Evolutionary conservation across 1,140 invertebrate genomes (phyloP).

Genomic region (Drosophila ercepeae): DNA sequence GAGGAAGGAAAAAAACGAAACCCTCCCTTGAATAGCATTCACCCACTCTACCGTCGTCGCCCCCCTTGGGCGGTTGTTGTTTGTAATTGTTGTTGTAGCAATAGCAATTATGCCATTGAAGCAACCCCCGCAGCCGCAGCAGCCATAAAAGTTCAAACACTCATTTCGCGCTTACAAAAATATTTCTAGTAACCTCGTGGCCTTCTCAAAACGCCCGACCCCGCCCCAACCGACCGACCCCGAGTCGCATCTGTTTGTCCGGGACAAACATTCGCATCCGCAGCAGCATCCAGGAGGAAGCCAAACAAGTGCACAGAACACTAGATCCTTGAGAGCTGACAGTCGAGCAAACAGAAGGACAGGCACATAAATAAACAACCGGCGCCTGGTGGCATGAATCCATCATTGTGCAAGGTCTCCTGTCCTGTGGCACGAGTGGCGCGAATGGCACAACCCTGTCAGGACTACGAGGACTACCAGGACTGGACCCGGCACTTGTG

Average conservation of each 20-base stretch:
- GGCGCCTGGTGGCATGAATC: slow-evolving; percentile 46
- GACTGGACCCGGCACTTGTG: slow-evolving; percentile 33
- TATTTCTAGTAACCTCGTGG: slow-evolving; percentile 48
- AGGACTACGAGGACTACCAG: no score
- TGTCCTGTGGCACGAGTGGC: no score
- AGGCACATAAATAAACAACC: slow-evolving; percentile 73
- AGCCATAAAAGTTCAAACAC: slow-evolving; percentile 83
- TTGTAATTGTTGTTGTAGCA: slow-evolving; percentile 79
- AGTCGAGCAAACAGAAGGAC: slow-evolving; percentile 62
- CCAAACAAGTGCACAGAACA: slow-evolving; percentile 34
- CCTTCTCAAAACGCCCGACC: slow-evolving; percentile 6
- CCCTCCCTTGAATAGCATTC: slow-evolving; percentile 17
- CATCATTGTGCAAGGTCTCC: slow-evolving; percentile 19
- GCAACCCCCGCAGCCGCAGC: slow-evolving; percentile 42
- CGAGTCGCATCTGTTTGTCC: slow-evolving; percentile 49
- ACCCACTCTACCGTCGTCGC: not conserved
- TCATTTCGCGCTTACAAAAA: slow-evolving; percentile 81
- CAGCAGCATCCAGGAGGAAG: slow-evolving; percentile 28
- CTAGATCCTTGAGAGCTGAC: slow-evolving; percentile 61
- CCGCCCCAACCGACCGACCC: not conserved
- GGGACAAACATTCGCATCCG: slow-evolving; percentile 54
- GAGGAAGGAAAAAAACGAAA: not conserved
- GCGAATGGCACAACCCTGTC: no score
- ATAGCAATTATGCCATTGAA: slow-evolving; percentile 83
- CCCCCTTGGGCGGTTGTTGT: slow-evolving; percentile 43